These are phyloP conservation scores for Pangasius krempfi DNA, from an alignment of 2,797 vertebrate species.

Conservation along the genomic window DNA sequence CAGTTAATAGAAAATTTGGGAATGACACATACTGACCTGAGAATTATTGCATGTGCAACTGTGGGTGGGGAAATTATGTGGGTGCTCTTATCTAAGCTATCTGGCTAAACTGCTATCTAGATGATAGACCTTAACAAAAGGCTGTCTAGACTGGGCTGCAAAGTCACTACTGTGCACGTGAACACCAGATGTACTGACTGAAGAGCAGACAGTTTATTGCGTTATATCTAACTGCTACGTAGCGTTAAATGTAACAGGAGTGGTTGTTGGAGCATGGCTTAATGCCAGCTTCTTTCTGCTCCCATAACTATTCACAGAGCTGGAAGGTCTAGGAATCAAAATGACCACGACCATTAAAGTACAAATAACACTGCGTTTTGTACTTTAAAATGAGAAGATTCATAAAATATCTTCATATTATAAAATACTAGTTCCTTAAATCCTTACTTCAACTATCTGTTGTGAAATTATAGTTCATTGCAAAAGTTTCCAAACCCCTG, in stretches of 20 bases:
- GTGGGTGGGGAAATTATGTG: neutral
- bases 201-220: slow-evolving; percentile 5
- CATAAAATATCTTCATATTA: neutral
- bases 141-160: neutral
- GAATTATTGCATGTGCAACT: too few relatives aligned
- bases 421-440: neutral
- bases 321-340: slow-evolving; percentile 27
- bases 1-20: neutral
- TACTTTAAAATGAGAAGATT: neutral
- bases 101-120: neutral
- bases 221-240: neutral
- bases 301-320: neutral
- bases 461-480: neutral
- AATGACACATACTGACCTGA: neutral
- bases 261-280: neutral
- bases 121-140: neutral
- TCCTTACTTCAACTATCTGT: neutral
- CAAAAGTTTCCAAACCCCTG: neutral
- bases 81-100: neutral
- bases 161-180: neutral
- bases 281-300: slow-evolving; percentile 1
- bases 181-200: neutral
- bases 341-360: slow-evolving; percentile 4
- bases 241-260: neutral
- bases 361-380: too few relatives aligned